Base-by-base conservation (phyloP, 1,140 invertebrate genomes). In the Eufriesea mexicana region DNA sequence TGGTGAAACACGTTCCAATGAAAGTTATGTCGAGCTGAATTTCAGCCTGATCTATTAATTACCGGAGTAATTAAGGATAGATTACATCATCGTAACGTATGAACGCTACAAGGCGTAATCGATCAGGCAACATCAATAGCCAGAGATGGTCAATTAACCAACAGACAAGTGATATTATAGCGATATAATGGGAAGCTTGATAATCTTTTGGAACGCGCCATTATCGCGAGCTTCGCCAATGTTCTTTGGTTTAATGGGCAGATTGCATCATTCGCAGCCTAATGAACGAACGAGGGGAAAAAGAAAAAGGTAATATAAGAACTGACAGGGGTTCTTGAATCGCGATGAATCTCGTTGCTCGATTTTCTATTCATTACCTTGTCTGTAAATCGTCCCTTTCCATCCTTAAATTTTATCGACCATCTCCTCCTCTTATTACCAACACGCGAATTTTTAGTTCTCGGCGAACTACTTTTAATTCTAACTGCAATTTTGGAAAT, bases 11-110 rank as follows among this genome's bases (percentile, higher is more conserved):
- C 5, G 18, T 49, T 49, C 7, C 8, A 18, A 20, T 12, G 23
- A 51, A 45, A 23, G 35, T 10, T 51, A 20, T 10, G 10, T n/a
- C 28, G 20, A 9, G 35, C 4, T 28, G 2, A 54, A 57, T 66
- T 54, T 5, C 25, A 12, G 18, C 20, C 16, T 16, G 54, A 42
- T 25, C 45, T 61, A 49, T 81, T 70, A 70, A 68, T 62, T 61
- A 45, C 8, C 20, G 20, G 18, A 28, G 66, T 67, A 55, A 78
- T 70, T 61, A 68, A 51, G 73, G 47, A 68, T 20, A 28, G 45
- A 83, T 83, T 77, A 82, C 45, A 68, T 66, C 54, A 82, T 55
- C 47, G 79, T 25, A 82, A 76, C 79, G 61, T 42, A 68, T 47
- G 2, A 14, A 2, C 16, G 49, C 9, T 42, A 10, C 54, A 68